These are phyloP conservation scores for Bombus vancouverensis DNA, from an alignment of 1,140 invertebrate species.

Conservation along the genomic window DNA sequence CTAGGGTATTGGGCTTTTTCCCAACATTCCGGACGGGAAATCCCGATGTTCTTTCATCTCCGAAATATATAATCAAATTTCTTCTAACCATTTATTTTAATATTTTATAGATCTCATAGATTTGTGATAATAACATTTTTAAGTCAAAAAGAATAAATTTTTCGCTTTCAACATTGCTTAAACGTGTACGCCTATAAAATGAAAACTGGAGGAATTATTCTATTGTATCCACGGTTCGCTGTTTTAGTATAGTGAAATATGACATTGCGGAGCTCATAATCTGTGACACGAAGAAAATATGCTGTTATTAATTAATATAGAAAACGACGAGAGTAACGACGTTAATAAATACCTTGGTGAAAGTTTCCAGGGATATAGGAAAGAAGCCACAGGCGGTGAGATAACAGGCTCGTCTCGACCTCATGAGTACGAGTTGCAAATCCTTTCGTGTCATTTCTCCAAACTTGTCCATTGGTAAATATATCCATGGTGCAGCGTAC, in stretches of 20 bases:
- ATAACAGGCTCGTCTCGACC: constrained; percentile 31
- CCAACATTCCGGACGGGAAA: too few species aligned
- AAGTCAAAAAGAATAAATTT: background rate
- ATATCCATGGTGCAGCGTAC: constrained; percentile 46
- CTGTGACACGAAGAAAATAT: constrained; percentile 1
- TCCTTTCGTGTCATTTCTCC: constrained; percentile 35
- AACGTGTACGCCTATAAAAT: background rate
- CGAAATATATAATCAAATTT: background rate
- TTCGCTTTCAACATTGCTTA: background rate
- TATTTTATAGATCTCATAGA: background rate
- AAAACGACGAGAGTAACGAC: background rate
- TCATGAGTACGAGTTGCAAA: constrained; percentile 42
- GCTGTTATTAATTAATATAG: background rate
- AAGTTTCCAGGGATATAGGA: constrained; percentile 57
- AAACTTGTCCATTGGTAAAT: constrained; percentile 12
- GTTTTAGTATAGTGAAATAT: constrained; percentile 57
- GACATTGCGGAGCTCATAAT: constrained; percentile 56
- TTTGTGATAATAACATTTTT: background rate
- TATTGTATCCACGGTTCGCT: background rate
- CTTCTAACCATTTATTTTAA: background rate
- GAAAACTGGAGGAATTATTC: background rate
- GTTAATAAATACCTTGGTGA: constrained; percentile 47
- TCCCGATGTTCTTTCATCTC: too few species aligned
- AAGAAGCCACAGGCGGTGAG: constrained; percentile 57
- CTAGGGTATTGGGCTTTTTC: too few species aligned